Conservation (phyloP, 2,113 vertebrate species). For the Siniperca knerii region DNA sequence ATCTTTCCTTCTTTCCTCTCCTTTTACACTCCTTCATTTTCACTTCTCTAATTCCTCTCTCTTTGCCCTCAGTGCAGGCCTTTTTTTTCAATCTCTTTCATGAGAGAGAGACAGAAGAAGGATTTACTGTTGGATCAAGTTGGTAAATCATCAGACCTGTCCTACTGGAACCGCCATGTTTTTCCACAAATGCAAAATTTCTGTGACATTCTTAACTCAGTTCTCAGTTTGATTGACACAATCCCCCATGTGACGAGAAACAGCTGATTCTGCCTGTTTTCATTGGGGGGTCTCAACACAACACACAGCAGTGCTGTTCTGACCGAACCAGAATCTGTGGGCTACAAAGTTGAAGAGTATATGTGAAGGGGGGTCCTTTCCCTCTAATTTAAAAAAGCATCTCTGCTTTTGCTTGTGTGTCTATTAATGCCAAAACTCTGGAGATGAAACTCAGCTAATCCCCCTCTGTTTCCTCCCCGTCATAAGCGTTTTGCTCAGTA, state of each 20-base stretch:
- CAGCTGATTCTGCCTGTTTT: conserved; percentile 30
- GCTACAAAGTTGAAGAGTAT: background rate
- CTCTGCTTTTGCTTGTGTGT: conserved; percentile 34
- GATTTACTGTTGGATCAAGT: conserved; percentile 7
- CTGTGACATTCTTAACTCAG: background rate
- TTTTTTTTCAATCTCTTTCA: background rate
- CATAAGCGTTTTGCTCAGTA: conserved; percentile 75
- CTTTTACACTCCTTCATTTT: background rate
- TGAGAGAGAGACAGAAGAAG: background rate
- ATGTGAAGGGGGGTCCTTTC: background rate
- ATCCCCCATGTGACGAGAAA: conserved; percentile 35
- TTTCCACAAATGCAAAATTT: conserved; percentile 40
- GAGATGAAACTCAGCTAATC: conserved; percentile 67
- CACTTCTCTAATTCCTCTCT: background rate
- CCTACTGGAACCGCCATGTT: background rate
- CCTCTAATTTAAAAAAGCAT: background rate
- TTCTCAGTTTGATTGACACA: conserved; percentile 44
- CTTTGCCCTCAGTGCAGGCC: background rate
- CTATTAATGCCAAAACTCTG: conserved; percentile 60
- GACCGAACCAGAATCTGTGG: conserved; percentile 8
- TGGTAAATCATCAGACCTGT: conserved; percentile 3
- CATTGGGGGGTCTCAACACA: conserved; percentile 22
- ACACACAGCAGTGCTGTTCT: background rate
- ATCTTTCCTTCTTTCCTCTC: background rate
- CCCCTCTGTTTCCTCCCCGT: conserved; percentile 61